Conservation (phyloP, 1,140 invertebrate genomes). For the Lamellibrachia luymesi region DNA sequence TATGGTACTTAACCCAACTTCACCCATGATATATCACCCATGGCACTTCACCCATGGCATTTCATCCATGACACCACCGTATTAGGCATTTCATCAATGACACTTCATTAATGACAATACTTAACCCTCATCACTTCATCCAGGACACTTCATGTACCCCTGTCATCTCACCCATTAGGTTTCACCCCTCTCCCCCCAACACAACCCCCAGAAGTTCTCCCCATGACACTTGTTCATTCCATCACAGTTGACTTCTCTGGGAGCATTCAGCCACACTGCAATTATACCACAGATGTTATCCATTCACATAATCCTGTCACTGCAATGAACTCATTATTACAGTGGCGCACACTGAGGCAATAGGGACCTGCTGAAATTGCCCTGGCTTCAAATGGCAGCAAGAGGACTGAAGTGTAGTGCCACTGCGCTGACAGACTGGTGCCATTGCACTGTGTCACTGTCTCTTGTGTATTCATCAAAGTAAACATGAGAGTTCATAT, state of each 20-base stretch:
- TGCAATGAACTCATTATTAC: not conserved
- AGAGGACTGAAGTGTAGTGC: not conserved
- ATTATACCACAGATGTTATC: not conserved
- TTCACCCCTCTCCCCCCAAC: not conserved
- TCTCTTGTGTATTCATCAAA: not conserved
- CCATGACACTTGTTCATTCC: not conserved
- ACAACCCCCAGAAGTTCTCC: no score
- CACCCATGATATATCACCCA: no score
- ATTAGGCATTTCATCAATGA: no score
- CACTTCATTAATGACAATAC: not conserved
- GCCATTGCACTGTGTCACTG: not conserved
- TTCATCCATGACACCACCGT: not conserved
- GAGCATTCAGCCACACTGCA: not conserved
- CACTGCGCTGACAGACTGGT: not conserved
- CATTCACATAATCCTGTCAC: not conserved
- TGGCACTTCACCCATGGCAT: not conserved
- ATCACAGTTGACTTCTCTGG: not conserved
- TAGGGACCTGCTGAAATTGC: not conserved
- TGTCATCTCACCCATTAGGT: not conserved
- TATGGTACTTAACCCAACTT: no score
- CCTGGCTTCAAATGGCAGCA: not conserved
- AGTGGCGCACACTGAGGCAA: not conserved
- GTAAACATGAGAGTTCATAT: not conserved
- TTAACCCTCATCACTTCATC: not conserved
- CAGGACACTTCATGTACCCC: not conserved